These are phyloP conservation scores for Drosophila neocordata DNA, from an alignment of 1,140 invertebrate genomes.

Conservation along the genomic window DNA sequence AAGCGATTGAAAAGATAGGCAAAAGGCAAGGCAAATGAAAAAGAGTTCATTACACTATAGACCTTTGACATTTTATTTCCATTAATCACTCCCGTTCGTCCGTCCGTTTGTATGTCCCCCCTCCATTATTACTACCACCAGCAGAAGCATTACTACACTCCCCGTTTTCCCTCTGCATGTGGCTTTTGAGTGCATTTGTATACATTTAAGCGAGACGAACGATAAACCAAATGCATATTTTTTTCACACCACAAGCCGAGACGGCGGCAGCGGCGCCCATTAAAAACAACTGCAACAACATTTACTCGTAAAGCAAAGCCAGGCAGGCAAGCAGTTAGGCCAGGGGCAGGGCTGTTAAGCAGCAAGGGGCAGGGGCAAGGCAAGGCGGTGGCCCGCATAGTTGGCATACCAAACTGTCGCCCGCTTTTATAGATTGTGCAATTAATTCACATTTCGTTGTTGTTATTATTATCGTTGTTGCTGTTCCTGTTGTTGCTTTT, in stretches of 20 bases:
- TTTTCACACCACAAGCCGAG: constrained; percentile 67
- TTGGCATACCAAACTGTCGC: constrained; percentile 66
- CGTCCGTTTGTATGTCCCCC: constrained; percentile 21
- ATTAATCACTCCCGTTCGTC: constrained; percentile 65
- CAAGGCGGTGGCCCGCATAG: constrained; percentile 71
- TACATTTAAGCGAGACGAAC: constrained; percentile 61
- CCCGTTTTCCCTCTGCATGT: constrained; percentile 48
- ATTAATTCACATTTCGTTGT: constrained; percentile 69
- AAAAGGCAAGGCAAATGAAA: constrained; percentile 10
- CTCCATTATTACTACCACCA: neutral
- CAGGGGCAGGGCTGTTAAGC: constrained; percentile 19
- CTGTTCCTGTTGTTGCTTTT: neutral
- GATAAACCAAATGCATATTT: constrained; percentile 78
- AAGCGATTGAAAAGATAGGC: neutral
- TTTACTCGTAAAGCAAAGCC: constrained; percentile 26
- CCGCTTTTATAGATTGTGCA: constrained; percentile 66
- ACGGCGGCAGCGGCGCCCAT: constrained; percentile 51
- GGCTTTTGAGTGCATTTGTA: constrained; percentile 68
- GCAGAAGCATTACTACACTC: constrained; percentile 31
- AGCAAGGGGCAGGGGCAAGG: constrained; percentile 14
- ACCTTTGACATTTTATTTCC: constrained; percentile 75
- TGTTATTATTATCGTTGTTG: neutral
- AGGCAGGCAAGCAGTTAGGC: constrained; percentile 26
- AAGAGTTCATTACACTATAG: constrained; percentile 64
- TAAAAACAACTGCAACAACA: constrained; percentile 54